phyloP scores from a whole-genome alignment of 2,797 vertebrate species.

The Sebastes hubbsi region DNA sequence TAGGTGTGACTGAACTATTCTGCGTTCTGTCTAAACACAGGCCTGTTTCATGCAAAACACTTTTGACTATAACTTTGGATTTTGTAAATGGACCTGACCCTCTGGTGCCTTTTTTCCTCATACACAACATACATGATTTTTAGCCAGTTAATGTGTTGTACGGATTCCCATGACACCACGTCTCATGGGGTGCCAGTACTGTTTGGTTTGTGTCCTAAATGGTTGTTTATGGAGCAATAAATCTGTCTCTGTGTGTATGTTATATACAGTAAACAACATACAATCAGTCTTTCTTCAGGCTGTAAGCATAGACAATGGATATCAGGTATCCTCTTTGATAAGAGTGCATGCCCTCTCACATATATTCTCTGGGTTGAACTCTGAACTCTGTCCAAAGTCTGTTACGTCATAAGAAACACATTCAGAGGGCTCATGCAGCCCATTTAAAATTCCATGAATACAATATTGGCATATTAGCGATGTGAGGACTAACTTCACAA shows the following conservation, averaged over 20 bases:
- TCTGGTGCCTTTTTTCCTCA: neutral
- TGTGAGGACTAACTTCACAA: neutral
- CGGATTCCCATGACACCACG: neutral
- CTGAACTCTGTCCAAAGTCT: slow-evolving; percentile 2
- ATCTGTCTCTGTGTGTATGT: neutral
- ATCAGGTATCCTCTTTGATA: slow-evolving; percentile 14
- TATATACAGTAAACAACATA: slow-evolving; percentile 14
- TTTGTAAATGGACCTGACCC: slow-evolving; percentile 2
- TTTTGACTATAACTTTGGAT: neutral
- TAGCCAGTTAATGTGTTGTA: neutral
- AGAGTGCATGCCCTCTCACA: slow-evolving; percentile 14
- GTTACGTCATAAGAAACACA: neutral
- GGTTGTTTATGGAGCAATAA: slow-evolving; percentile 12
- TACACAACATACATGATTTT: slow-evolving; percentile 2
- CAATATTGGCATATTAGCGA: neutral
- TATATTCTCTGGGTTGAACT: neutral
- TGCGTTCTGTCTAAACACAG: slow-evolving; percentile 27
- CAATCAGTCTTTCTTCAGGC: neutral
- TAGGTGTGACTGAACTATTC: slow-evolving; percentile 7
- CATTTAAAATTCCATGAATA: neutral
- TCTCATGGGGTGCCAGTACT: neutral
- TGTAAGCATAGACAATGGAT: slow-evolving; percentile 8
- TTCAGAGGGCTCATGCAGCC: neutral
- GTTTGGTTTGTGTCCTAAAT: slow-evolving; percentile 10
- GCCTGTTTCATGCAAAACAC: slow-evolving; percentile 15